These are phyloP conservation scores for Cryptus viduatorius DNA, from an alignment of 2,888 invertebrate genomes.

Conservation along the genomic window DNA sequence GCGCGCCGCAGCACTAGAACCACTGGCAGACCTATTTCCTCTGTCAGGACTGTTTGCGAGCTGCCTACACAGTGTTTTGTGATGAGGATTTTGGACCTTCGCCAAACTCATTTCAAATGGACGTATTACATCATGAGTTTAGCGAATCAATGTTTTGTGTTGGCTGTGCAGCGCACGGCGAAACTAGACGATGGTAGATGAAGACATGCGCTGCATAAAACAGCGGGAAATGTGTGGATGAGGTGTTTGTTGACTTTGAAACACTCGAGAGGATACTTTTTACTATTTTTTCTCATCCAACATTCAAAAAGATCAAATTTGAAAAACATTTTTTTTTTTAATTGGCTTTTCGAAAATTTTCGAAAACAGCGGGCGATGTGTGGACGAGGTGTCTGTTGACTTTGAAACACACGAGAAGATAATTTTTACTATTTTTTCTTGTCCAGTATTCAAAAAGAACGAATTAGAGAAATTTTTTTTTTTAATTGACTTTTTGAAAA, in stretches of 20 bases:
- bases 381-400: conserved; percentile 13
- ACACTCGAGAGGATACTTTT: background rate
- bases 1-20: conserved; percentile 65
- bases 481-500: no score
- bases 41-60: conserved; percentile 80
- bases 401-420: background rate
- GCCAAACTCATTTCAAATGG: conserved; percentile 84
- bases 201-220: background rate
- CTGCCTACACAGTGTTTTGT: conserved; percentile 80
- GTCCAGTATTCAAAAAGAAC: no score
- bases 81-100: conserved; percentile 79
- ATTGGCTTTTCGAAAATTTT: no score
- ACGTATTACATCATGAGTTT: conserved; percentile 83
- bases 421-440: no score
- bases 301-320: no score
- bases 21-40: conserved; percentile 80
- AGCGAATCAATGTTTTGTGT: conserved; percentile 82
- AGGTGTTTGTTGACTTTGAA: conserved; percentile 7
- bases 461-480: no score
- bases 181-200: conserved; percentile 38
- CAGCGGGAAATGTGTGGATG: background rate
- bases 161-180: conserved; percentile 45
- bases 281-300: no score
- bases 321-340: no score
- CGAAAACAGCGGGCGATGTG: background rate